Base-by-base conservation (phyloP, 92 coral and sea anemone genomes). In the Siderastrea radians region DNA sequence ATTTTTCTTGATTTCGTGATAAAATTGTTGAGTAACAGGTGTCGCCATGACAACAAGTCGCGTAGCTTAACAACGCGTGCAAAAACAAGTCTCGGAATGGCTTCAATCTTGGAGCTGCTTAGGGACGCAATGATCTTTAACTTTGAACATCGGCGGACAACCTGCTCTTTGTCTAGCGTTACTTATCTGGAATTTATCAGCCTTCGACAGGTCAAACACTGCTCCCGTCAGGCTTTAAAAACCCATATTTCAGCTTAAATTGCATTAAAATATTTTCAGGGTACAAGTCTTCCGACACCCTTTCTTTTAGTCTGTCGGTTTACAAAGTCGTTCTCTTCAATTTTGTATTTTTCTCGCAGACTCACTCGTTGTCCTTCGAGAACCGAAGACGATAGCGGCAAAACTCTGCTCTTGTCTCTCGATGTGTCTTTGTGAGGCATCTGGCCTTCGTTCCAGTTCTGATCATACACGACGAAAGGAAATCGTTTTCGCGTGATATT, bases 291-390 rank as follows among this genome's bases (percentile, higher is more conserved):
- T 70, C 44, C 58, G 47, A 43, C 68, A 15, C 52, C 69, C 59
- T 26, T 69, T 60, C 57, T 71, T 17, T 52, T 53, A 3, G 46
- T 6, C 4, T 46, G 58, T n/a, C 26, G 55, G 59, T n/a, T 71
- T 46, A 82, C 45, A 45, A 82, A 48, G 55, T 72, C 58, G 72
- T 48, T 45, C 53, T 14, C 57, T 82, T 47, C 55, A 70, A 71
- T 19, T 69, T 44, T 53, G n/a, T 82, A 74, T 82, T 82, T 82
- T 43, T 58, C 69, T n/a, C 74, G 66, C 12, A 82, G 57, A 57
- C n/a, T 45, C 68, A 82, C 43, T 82, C 78, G 77, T 52, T 82
- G 77, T 15, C 77, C 86, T 38, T 82, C 58, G 2, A 82, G 77
- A 82, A 68, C 53, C 65, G 76, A 69, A 19, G 53, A 68, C 14